A percentile compares a stretch with the other conserved stretches of the same genome.
Evolutionary conservation across 2,888 invertebrate species (phyloP).

Genomic region (Eulithis testata): DNA sequence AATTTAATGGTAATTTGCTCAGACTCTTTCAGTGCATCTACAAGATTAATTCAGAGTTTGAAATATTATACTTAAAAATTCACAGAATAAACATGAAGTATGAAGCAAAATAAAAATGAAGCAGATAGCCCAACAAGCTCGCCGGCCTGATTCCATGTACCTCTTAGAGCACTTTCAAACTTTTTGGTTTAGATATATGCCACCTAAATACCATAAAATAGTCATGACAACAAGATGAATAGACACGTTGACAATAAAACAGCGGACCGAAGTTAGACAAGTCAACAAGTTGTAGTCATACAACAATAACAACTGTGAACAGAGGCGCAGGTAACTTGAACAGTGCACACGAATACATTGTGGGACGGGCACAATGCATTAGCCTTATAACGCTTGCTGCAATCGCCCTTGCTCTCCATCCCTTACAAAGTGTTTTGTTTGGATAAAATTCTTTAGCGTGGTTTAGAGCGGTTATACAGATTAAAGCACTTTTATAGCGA

Average conservation of each 20-base stretch:
- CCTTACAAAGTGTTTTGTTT: neutral
- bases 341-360: conserved; percentile 1
- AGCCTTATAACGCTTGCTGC: neutral
- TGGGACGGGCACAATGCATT: conserved; percentile 4
- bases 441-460: no score
- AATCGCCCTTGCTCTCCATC: neutral
- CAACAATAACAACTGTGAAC: conserved; percentile 2
- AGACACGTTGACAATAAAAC: conserved; percentile 6
- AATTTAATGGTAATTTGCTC: conserved; percentile 3
- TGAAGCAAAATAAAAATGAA: no score
- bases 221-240: neutral
- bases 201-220: neutral
- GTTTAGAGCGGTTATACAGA: no score
- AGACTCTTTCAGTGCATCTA: conserved; percentile 1
- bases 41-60: conserved; percentile 1
- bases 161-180: neutral
- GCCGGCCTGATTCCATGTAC: no score
- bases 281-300: conserved; percentile 10
- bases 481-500: no score
- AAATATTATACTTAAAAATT: neutral
- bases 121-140: no score
- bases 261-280: conserved; percentile 6
- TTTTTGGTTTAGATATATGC: neutral
- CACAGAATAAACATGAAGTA: no score
- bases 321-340: neutral